These are phyloP conservation scores for Tiliqua scincoides DNA, from an alignment of 2,113 vertebrate species.

Conservation along the genomic window DNA sequence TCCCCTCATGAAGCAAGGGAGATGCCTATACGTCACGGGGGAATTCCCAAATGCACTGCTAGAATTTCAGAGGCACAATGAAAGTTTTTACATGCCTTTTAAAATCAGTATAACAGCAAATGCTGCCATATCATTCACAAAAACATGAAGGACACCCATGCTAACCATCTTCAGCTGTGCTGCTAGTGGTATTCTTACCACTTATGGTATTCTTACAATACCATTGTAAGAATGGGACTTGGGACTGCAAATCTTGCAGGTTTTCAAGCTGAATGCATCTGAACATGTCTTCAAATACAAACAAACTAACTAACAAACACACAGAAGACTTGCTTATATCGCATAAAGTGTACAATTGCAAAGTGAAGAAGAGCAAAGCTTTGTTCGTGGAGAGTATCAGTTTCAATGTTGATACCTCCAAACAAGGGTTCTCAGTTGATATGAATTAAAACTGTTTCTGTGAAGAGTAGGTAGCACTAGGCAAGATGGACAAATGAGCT, in stretches of 20 bases:
- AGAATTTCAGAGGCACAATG: background rate
- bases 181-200: background rate
- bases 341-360: background rate
- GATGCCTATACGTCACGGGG: background rate
- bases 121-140: background rate
- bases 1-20: background rate
- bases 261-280: background rate
- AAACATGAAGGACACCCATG: background rate
- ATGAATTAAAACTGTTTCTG: too few relatives aligned
- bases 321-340: too few relatives aligned
- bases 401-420: too few relatives aligned
- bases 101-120: background rate
- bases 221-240: too few relatives aligned
- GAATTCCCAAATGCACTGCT: background rate
- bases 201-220: too few relatives aligned
- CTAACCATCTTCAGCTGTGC: background rate
- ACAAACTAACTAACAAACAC: too few relatives aligned
- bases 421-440: too few relatives aligned
- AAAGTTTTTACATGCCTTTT: background rate
- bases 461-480: background rate
- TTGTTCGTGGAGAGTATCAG: too few relatives aligned
- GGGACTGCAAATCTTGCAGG: background rate
- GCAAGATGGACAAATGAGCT: background rate
- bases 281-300: background rate
- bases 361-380: too few relatives aligned